Conservation (phyloP, 2,888 invertebrate genomes). For the Tortricodes alternella region DNA sequence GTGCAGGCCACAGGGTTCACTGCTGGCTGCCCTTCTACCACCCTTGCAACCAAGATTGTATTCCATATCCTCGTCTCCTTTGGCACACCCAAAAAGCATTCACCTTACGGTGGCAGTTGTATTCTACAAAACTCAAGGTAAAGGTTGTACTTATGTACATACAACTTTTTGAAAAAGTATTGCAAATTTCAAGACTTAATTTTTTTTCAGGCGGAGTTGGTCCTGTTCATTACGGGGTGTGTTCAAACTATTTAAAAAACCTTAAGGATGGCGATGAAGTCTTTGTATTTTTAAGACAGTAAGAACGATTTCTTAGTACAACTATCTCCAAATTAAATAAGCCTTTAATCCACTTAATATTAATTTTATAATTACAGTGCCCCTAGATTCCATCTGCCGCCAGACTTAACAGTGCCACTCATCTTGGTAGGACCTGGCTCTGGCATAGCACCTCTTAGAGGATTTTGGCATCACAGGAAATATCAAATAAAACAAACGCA, state of each 20-base stretch:
- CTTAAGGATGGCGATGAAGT: conserved; percentile 86
- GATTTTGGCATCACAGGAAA: conserved; percentile 94
- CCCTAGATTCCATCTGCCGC: conserved; percentile 92
- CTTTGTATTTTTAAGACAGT: conserved; percentile 91
- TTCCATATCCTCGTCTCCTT: conserved; percentile 95
- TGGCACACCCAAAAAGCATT: conserved; percentile 87
- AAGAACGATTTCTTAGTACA: conserved; percentile 44
- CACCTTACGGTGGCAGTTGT: conserved; percentile 97
- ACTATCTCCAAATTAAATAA: no score
- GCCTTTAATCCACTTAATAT: no score
- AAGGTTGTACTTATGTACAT: conserved; percentile 35
- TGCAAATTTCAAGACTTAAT: neutral
- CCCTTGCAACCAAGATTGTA: conserved; percentile 95
- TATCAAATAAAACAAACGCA: conserved; percentile 49
- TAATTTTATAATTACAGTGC: conserved; percentile 83
- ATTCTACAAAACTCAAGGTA: conserved; percentile 91
- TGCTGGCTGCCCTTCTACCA: conserved; percentile 91
- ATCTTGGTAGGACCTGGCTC: conserved; percentile 96
- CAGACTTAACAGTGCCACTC: conserved; percentile 88
- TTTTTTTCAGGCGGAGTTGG: conserved; percentile 87
- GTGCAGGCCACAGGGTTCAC: conserved; percentile 89
- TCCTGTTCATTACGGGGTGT: conserved; percentile 93
- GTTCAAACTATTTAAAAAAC: conserved; percentile 93
- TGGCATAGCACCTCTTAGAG: conserved; percentile 96
- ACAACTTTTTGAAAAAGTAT: neutral